Percentiles rank a stretch among this genome's conserved stretches.
These are phyloP conservation scores for Cheirogaleus major DNA, from an alignment of 2,797 vertebrate species.

Conservation along the genomic window DNA sequence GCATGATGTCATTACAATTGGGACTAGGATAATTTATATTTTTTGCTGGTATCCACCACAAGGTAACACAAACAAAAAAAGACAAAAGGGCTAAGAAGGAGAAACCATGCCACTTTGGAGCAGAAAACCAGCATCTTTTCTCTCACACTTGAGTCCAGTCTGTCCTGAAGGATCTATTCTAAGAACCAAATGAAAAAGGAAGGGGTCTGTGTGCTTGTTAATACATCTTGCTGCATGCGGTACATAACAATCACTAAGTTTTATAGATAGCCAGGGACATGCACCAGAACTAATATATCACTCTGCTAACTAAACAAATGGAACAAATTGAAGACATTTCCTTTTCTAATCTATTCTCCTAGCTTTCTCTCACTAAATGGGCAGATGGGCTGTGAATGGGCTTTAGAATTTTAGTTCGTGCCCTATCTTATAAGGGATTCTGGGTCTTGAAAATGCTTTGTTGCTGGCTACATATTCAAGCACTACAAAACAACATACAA, in stretches of 20 bases:
- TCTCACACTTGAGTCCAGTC: neutral
- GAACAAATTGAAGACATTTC: neutral
- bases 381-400: neutral
- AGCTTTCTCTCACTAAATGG: neutral
- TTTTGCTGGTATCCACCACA: neutral
- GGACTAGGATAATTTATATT: neutral
- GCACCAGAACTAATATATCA: neutral
- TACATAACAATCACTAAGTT: neutral
- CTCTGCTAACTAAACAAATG: neutral
- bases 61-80: neutral
- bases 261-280: neutral
- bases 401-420: neutral
- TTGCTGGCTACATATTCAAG: neutral
- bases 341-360: neutral
- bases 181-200: neutral
- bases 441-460: neutral
- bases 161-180: neutral
- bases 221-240: neutral
- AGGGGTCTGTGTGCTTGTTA: rapidly evolving
- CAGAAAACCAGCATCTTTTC: neutral
- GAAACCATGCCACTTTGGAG: neutral
- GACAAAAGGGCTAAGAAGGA: neutral
- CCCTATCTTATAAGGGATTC: neutral
- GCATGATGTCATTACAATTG: too few relatives aligned
- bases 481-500: neutral